phyloP scores from a whole-genome alignment of 2,797 vertebrate species.

The Catamblyrhynchus diadema region DNA sequence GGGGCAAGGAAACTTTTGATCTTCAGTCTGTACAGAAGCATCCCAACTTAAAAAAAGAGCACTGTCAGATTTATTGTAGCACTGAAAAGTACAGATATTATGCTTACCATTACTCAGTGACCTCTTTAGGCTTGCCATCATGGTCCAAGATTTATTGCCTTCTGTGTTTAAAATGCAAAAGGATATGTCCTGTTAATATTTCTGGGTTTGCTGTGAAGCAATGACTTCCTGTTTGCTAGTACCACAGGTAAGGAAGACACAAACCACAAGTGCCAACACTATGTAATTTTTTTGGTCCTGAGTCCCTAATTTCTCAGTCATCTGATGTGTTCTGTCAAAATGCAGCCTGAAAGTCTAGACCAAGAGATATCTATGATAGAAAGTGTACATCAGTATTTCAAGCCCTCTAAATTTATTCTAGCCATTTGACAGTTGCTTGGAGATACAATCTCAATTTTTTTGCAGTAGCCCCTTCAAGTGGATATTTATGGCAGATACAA shows the following conservation, averaged over 20 bases:
- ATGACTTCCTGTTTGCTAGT: constrained; percentile 77
- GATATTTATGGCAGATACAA: constrained; percentile 84
- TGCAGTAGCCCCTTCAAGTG: constrained; percentile 79
- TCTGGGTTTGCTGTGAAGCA: constrained; percentile 65
- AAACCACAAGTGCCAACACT: constrained; percentile 80
- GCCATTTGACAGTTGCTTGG: constrained; percentile 82
- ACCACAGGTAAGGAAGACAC: constrained; percentile 80
- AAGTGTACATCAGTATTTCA: constrained; percentile 83
- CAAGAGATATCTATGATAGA: constrained; percentile 79
- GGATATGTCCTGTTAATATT: constrained; percentile 77
- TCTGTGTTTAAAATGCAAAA: constrained; percentile 75
- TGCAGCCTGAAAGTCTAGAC: constrained; percentile 86
- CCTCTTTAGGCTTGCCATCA: constrained; percentile 77
- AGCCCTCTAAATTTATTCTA: constrained; percentile 82
- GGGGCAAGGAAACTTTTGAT: constrained; percentile 75
- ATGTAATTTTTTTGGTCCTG: constrained; percentile 79
- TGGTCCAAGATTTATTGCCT: constrained; percentile 73
- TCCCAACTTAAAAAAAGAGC: constrained; percentile 66
- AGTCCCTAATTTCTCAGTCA: constrained; percentile 80
- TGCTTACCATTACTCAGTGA: constrained; percentile 77
- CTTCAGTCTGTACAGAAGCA: constrained; percentile 76
- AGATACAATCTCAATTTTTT: constrained; percentile 86
- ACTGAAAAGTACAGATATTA: constrained; percentile 80
- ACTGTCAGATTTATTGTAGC: constrained; percentile 79
- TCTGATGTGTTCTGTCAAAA: constrained; percentile 82